phyloP scores from a whole-genome alignment of 92 coral and sea anemone genomes.

The Parazoanthus atlanticus region DNA sequence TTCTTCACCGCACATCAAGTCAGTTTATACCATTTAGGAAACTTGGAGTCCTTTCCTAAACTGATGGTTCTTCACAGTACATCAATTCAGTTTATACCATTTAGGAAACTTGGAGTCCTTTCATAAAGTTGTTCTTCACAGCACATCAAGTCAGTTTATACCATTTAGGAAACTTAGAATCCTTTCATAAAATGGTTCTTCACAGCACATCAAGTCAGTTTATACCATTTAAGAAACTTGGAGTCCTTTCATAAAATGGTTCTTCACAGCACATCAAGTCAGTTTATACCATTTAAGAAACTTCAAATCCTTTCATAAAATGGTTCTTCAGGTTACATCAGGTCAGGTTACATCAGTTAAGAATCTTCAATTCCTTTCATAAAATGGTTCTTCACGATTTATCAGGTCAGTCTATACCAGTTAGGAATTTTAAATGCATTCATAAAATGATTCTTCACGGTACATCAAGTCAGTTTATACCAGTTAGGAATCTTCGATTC shows the following conservation, averaged over 20 bases:
- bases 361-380: too few relatives aligned
- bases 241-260: conserved; percentile 8
- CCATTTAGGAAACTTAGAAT: too few relatives aligned
- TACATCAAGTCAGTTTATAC: conserved; percentile 15
- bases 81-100: conserved; percentile 61
- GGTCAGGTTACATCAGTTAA: background rate
- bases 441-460: conserved; percentile 24
- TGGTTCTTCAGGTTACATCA: conserved; percentile 81
- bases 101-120: background rate
- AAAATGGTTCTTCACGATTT: conserved; percentile 54
- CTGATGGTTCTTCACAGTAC: conserved; percentile 61
- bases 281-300: background rate
- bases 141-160: conserved; percentile 24
- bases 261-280: conserved; percentile 52
- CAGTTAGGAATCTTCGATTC: conserved; percentile 18
- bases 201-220: conserved; percentile 44
- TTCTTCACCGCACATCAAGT: conserved; percentile 79
- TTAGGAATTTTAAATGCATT: too few relatives aligned
- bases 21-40: background rate
- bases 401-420: conserved; percentile 11
- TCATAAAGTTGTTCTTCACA: conserved; percentile 49
- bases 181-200: conserved; percentile 38
- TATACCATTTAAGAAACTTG: too few relatives aligned
- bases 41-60: background rate
- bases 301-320: conserved; percentile 60